Base-by-base conservation (phyloP, 2,888 invertebrate genomes). In the Sphaerophoria taeniata region DNA sequence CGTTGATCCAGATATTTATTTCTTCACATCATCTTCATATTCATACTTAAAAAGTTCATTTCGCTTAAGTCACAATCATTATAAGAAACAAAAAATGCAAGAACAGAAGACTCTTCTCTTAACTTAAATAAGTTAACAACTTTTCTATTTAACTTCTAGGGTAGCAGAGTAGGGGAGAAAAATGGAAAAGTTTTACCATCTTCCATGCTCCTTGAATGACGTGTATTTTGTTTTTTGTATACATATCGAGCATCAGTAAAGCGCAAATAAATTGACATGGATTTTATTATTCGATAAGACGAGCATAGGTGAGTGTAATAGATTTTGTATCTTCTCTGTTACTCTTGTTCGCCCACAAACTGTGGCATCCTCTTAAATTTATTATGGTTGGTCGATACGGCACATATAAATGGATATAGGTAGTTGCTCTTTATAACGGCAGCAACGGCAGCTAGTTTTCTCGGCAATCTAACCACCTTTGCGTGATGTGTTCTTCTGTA, bases 381-480 rank as follows among this genome's bases (percentile, higher is more conserved):
- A 79, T 84, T 84, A 84, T 67, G 72, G 84, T 83, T 74, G 74
- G 74, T 79, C 74, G 83, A 74, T 79, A 74, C 65, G 34, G 34
- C 65, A 84, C n/a, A n/a, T n/a, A n/a, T n/a, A 71, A 71, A 75
- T 75, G 63, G 78, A 73, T 73, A 77, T 63, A 76, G 9, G 9
- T 53, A 58, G 47, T 39, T 51, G 14, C 65, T 51, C 49, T 58
- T 45, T 55, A 43, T 55, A 55, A 11, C 6, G 6, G 34, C 60
- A 12, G 51, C 65, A 69, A 16, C 53, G 9, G 51, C 65, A 69
- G 73, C 31, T 78, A 69, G 69, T 67, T 74, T 77, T 49, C 63
- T 74, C 36, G 14, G 34, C 43, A 43, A 65, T 49, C 67, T 61
- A 69, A 47, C 71, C 67, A 74, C 75, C 80, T 80, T 56, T 80